Evolutionary conservation across 2,888 invertebrate genomes (phyloP).

Genomic region (Acleris cristana): DNA sequence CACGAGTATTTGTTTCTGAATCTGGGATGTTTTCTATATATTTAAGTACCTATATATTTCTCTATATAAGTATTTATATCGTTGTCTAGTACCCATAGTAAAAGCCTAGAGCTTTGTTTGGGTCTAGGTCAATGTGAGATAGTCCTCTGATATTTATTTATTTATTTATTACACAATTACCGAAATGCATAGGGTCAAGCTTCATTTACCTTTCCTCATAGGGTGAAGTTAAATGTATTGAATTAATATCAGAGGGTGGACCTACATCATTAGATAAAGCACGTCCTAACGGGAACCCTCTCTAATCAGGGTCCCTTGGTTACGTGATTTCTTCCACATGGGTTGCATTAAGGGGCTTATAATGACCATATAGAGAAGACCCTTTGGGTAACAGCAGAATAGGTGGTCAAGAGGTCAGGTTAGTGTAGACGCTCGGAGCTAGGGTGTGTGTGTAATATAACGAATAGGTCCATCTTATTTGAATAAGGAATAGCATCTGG

Average conservation of each 20-base stretch:
- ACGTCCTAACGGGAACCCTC: conserved; percentile 40
- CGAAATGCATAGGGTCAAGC: conserved; percentile 17
- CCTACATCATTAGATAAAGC: conserved; percentile 29
- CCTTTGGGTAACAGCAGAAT: conserved; percentile 5
- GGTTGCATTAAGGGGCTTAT: conserved; percentile 50
- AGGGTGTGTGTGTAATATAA: conserved; percentile 50
- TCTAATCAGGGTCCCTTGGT: conserved; percentile 48
- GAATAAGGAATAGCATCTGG: conserved; percentile 56
- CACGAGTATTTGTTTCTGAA: too few species aligned
- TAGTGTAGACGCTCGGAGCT: conserved; percentile 42
- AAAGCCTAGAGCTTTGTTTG: too few species aligned
- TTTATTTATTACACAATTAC: too few species aligned
- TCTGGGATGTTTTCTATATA: too few species aligned
- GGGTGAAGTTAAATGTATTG: conserved; percentile 36
- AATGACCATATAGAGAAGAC: conserved; percentile 43
- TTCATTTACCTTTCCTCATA: conserved; percentile 8
- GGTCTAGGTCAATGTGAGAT: too few species aligned
- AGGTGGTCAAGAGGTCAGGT: conserved; percentile 38
- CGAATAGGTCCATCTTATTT: conserved; percentile 55
- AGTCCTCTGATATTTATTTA: too few species aligned
- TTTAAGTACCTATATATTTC: too few species aligned
- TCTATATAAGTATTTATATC: too few species aligned
- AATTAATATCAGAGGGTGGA: conserved; percentile 25
- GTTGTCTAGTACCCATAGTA: too few species aligned
- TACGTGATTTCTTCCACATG: conserved; percentile 56